Evolutionary conservation across 2,797 vertebrate genomes (phyloP), one percentile per base, ranked within the genome.

Genomic region (Phoeniculus purpureus): DNA sequence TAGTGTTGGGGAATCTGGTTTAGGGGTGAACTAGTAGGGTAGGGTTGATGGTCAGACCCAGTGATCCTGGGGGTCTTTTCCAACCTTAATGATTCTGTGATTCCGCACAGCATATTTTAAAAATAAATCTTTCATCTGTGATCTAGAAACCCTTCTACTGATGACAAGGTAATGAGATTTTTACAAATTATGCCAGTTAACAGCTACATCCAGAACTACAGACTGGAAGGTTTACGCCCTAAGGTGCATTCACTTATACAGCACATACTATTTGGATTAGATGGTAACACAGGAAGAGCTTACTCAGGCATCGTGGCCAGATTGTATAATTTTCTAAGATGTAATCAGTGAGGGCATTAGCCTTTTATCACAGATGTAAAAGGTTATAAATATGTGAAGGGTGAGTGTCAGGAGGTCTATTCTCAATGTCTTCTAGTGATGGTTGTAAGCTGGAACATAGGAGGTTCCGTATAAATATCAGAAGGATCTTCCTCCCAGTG

Each of bases 111-210:
- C 47, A 26, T 66, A 78, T 59, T 85, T 72, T 25, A 59, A 80
- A 94, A 90, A 82, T 43, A 3, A 72, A 75, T 90, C 90, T 90
- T 78, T 87, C 83, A 62, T 55, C 61, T 91, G 61, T 75, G 85
- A 75, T 87, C 88, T 86, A 82, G 72, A 78, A 92, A 85, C 29
- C 48, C 25, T 67, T 72, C 75, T 86, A 77, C 78, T 72, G 75
- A 66, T 37, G 68, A 51, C 43, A 91, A 84, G 37, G 20, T 88
- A 92, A 94, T 77, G 65, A 91, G 58, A 93, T 64, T 74, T 79
- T 27, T 50, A 7, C 29, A 72, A 93, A 84, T 55, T 82, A 85
- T 61, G 40, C 58, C 74, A 50, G 76, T 54, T 91, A 75, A 25
- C 9, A 90, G 55, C 68, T 87, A 71, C 31, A 83, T 51, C 20